Conservation (phyloP, 2,797 vertebrate genomes). For the Thaleichthys pacificus region DNA sequence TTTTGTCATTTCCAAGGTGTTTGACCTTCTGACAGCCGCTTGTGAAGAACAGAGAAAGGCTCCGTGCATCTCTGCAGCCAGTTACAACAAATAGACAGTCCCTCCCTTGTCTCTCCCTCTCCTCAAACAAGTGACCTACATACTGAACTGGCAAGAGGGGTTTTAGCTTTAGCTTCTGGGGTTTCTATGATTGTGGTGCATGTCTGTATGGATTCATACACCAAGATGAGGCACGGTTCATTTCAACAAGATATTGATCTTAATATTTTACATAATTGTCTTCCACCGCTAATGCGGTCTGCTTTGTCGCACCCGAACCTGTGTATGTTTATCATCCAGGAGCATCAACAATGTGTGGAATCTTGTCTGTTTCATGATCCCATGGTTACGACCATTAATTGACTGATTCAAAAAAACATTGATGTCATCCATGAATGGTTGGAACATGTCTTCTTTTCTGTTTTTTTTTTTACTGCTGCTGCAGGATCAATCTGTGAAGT, state of each 20-base stretch:
- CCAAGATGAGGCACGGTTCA: background rate
- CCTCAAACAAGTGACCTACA: constrained; percentile 23
- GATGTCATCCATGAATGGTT: background rate
- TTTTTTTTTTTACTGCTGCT: background rate
- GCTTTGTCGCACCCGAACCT: background rate
- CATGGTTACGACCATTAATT: background rate
- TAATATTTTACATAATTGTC: background rate
- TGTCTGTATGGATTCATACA: background rate
- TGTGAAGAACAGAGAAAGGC: background rate
- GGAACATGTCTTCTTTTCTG: background rate
- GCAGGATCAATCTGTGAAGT: constrained; percentile 12
- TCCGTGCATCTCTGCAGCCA: background rate
- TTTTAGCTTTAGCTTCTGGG: background rate
- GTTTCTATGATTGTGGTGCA: constrained; percentile 1
- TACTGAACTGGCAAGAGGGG: constrained; percentile 10
- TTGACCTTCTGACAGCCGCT: no score
- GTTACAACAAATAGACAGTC: background rate
- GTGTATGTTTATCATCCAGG: background rate
- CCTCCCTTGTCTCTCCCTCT: background rate
- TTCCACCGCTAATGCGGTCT: background rate
- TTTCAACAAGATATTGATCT: background rate
- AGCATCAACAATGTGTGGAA: background rate
- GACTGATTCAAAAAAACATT: background rate
- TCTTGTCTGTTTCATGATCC: background rate
- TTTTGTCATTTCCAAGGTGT: no score